These are phyloP conservation scores for Syndactyla subalaris DNA, from an alignment of 2,797 vertebrate species.

Conservation along the genomic window DNA sequence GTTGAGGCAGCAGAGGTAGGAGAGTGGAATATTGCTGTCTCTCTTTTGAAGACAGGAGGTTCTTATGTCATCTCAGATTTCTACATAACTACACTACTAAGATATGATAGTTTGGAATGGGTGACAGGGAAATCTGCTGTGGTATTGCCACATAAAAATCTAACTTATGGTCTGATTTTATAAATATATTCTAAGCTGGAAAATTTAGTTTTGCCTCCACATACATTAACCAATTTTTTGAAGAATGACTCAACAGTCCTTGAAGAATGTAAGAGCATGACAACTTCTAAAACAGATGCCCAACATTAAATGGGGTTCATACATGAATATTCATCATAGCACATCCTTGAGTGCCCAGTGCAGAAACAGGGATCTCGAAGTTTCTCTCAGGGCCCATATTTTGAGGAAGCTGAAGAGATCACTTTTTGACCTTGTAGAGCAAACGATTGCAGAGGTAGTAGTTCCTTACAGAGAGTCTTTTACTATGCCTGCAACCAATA, in stretches of 20 bases:
- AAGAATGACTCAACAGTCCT: neutral
- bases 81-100: neutral
- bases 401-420: neutral
- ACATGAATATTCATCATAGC: neutral
- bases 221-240: neutral
- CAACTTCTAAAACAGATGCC: neutral
- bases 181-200: neutral
- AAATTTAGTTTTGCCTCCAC: neutral
- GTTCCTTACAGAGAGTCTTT: neutral
- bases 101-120: neutral
- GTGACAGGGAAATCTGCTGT: neutral
- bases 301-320: neutral
- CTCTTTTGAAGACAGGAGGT: neutral
- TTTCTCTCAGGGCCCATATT: neutral
- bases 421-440: neutral
- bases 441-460: neutral
- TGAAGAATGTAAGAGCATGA: neutral
- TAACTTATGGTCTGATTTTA: neutral
- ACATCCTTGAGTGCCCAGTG: neutral
- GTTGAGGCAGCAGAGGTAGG: neutral
- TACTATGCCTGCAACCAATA: neutral
- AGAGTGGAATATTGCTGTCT: neutral
- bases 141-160: neutral
- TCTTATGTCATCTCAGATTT: neutral
- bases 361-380: neutral